Evolutionary conservation across 2,797 vertebrate genomes (phyloP), one percentile per base, ranked within the genome.

Genomic region (Tauraco hartlaubi): DNA sequence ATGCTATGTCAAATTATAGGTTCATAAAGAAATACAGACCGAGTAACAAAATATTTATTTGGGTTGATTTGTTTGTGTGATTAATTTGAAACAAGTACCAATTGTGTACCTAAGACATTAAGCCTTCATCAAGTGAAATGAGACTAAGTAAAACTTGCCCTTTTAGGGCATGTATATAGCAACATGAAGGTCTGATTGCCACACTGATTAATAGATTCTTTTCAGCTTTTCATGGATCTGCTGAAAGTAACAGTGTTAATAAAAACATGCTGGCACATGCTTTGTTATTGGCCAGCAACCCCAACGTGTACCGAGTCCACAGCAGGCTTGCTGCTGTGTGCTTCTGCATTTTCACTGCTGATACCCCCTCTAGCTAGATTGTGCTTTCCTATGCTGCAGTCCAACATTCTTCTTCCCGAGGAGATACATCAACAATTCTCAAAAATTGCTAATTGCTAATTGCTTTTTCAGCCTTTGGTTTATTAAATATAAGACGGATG

Each of bases 261-360:
- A 49, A 83, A 82, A 91, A 9, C 17, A 7, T 44, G 11, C 46
- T 67, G 74, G 58, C 26, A 9, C 13, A 2, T 39, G 43, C 56
- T 92, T 78, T 91, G 19, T 19, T 46, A 35, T 35, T 76, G 61
- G 18, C 31, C 35, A 37, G 15, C 18, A 41, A 77, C 56, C 85
- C 43, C 67, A n/a, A 4, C 4, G 1, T 9, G 23, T 76, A 14
- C 33, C 4, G 3, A 12, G 9, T 63, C 59, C 1, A 1, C 33
- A 46, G 71, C 49, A 81, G 51, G 26, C 48, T 88, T 73, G 39
- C 33, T 87, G 52, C 44, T 31, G 12, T 19, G 5, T 31, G 46
- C 62, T 55, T 21, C 67, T 84, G 35, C n/a, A 17, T 85, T 85
- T 88, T 44, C 55, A 15, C 13, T 71, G 52, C 62, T 64, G n/a